Percentiles rank a stretch among this genome's conserved stretches.
These are phyloP conservation scores for Phylloscopus trochilus DNA, from an alignment of 2,113 vertebrate species.

Conservation along the genomic window DNA sequence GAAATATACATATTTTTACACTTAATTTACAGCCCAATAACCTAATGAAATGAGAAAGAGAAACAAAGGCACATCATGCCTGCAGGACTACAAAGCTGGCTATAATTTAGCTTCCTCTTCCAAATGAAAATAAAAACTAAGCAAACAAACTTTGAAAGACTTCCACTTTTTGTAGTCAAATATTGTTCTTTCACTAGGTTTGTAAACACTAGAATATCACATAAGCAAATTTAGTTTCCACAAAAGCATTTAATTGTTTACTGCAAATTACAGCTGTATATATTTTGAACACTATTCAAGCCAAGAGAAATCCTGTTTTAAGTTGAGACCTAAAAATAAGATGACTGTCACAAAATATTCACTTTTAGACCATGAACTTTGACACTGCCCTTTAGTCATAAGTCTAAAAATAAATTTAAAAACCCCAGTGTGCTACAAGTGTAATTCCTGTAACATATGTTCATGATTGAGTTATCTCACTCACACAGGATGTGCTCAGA, in stretches of 20 bases:
- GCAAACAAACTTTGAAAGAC: background rate
- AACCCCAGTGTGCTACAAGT: background rate
- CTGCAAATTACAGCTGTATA: background rate
- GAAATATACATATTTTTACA: background rate
- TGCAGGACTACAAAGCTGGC: background rate
- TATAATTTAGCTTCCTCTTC: background rate
- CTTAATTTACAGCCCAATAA: background rate
- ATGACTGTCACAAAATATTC: background rate
- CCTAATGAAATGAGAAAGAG: background rate
- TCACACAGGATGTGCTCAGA: slow-evolving; percentile 38
- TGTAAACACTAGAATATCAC: background rate
- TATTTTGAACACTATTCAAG: background rate
- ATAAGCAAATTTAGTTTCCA: background rate
- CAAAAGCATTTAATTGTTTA: background rate
- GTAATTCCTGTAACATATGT: slow-evolving; percentile 37
- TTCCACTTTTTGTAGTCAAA: background rate
- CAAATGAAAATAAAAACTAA: background rate
- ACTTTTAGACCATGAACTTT: slow-evolving; percentile 11
- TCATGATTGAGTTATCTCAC: slow-evolving; percentile 7
- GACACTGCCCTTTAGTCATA: background rate
- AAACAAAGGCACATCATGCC: background rate
- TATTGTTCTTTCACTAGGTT: background rate
- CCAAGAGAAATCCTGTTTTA: background rate
- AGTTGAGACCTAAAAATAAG: slow-evolving; percentile 21
- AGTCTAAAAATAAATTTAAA: slow-evolving; percentile 34